These are phyloP conservation scores for Halcyon senegalensis DNA, from an alignment of 2,113 vertebrate species.

Conservation along the genomic window DNA sequence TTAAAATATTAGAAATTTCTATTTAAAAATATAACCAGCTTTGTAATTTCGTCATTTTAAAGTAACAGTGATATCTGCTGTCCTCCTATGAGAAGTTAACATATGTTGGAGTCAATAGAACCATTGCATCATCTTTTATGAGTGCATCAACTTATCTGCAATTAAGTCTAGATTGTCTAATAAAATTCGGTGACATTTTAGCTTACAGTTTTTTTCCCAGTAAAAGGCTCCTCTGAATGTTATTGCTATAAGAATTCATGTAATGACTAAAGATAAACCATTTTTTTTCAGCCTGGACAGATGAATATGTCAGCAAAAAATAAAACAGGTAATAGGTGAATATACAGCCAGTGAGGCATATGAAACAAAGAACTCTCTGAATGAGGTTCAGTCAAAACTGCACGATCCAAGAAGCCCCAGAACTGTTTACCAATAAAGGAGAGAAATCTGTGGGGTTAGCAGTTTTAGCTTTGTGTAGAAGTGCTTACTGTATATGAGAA, in stretches of 20 bases:
- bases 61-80: not conserved
- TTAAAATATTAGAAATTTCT: not conserved
- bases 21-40: not conserved
- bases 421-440: not conserved
- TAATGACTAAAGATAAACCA: conserved; percentile 49
- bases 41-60: not conserved
- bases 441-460: not conserved
- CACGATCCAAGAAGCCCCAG: not conserved
- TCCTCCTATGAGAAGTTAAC: conserved; percentile 46
- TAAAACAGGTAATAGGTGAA: not conserved
- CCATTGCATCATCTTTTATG: conserved; percentile 75
- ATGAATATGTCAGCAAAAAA: conserved; percentile 27
- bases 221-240: conserved; percentile 66
- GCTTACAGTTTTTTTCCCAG: conserved; percentile 72
- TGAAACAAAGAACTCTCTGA: not conserved
- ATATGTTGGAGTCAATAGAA: conserved; percentile 33
- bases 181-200: conserved; percentile 79
- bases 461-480: not conserved
- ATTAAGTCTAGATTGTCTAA: conserved; percentile 77
- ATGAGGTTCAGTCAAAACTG: not conserved
- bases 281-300: conserved; percentile 51
- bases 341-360: not conserved
- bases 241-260: conserved; percentile 47
- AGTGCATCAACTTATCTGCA: conserved; percentile 74
- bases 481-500: not conserved